Evolutionary conservation across 2,797 vertebrate species (phyloP), one percentile per base, ranked within the genome.

Genomic region (Acipenser ruthenus): DNA sequence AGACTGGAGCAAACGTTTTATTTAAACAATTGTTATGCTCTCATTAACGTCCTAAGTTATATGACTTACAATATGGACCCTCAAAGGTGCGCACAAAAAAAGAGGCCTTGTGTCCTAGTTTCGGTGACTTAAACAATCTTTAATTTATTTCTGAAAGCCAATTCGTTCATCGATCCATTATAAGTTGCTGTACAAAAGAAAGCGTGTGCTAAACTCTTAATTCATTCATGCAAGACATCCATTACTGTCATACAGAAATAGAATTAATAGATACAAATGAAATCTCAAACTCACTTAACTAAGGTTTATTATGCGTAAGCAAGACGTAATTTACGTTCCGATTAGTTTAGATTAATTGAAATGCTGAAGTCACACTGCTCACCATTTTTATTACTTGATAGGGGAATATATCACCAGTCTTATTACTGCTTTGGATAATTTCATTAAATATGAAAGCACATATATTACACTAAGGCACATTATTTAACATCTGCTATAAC

Each of bases 211-310:
- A 75, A 73, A 86, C 76, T 79, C 63, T 74, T 84, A 76, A 80
- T 83, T 83, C 77, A 78, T 84, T 88, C 85, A 87, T 87, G 82
- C 87, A 88, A 85, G 78, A 72, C 80, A 87, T 87, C 83, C 78
- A 83, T 88, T 88, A 85, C 79, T 83, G 87, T 83, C 82, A 62
- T 67, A 67, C 68, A 5, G 69, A 70, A 72, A 82, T 77, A 67
- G 70, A 81, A 79, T 85, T 88, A 84, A 89, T 85, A 81, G 85
- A 85, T 86, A 89, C 85, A 87, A 87, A 88, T 88, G 83, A 87
- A 87, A 86, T 75, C 83, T 84, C 84, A 80, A 82, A 83, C 77
- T 82, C 82, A 83, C 79, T 89, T 86, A 87, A 79, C 78, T 70
- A 66, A 75, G 80, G 70, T 87, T 85, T 85, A 88, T 86, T 82